A percentile compares a stretch with the other conserved stretches of the same genome.
Evolutionary conservation across 1,140 invertebrate species (phyloP).

Genomic region (Babylonia areolata): DNA sequence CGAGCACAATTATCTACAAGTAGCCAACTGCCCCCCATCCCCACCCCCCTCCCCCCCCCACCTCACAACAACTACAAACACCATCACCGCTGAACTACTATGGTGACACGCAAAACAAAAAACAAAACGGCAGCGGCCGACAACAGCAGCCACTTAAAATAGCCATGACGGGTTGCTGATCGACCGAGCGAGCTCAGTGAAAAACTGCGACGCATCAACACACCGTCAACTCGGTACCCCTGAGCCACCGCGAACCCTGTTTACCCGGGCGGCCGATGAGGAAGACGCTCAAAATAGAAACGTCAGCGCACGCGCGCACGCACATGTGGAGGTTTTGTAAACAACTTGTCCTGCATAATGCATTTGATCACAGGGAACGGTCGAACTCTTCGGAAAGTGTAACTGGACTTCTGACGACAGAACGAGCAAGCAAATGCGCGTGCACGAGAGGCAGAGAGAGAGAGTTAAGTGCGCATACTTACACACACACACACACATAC

Average conservation of each 20-base stretch:
- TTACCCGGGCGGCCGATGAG: too few relatives aligned
- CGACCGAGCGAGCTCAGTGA: not conserved
- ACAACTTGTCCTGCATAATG: not conserved
- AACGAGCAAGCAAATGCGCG: not conserved
- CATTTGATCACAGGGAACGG: too few relatives aligned
- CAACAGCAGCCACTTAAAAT: not conserved
- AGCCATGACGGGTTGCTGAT: not conserved
- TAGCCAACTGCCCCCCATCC: too few relatives aligned
- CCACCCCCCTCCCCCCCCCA: too few relatives aligned
- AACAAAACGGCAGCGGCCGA: too few relatives aligned
- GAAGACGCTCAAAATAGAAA: not conserved
- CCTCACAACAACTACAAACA: not conserved
- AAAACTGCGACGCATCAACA: too few relatives aligned
- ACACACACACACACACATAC: too few relatives aligned
- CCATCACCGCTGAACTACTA: not conserved
- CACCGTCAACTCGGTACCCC: not conserved
- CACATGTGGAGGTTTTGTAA: not conserved
- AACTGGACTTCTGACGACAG: not conserved
- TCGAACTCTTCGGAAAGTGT: not conserved
- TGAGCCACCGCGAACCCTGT: not conserved
- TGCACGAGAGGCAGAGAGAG: not conserved
- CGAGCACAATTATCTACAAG: too few relatives aligned
- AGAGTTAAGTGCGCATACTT: too few relatives aligned
- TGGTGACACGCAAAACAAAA: too few relatives aligned
- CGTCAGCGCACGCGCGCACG: not conserved